Base-by-base conservation (phyloP, 1,140 invertebrate genomes). In the Aricia agestis region DNA sequence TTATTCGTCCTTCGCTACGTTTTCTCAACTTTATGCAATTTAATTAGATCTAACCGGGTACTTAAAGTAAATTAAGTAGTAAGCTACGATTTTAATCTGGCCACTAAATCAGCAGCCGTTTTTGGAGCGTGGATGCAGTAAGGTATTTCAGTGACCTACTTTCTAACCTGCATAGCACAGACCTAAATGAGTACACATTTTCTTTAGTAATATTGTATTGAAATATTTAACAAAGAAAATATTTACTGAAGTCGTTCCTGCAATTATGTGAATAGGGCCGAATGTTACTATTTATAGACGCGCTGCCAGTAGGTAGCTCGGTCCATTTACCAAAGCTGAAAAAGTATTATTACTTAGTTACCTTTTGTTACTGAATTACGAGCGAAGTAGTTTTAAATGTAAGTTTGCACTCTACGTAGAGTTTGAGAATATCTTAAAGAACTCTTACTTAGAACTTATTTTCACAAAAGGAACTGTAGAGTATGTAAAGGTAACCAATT, bases 71-170 rank as follows among this genome's bases (percentile, higher is more conserved):
- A 52, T 52, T 52, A 52, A 52, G 9, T 11, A 52, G 45, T 52
- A 52, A 52, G 10, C 13, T 52, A 52, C 45, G 45, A 52, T 52
- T 52, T 52, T 52, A 63, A 63, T 31, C 59, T 25, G 59, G 19
- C 17, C 6, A 25, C 6, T 71, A 74, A 74, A 73, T 75, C 73
- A 66, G 65, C 66, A 68, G 59, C 71, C 72, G 76, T 66, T 75
- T 76, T 71, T 67, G 74, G 76, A 76, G 72, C 72, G 74, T 77
- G 72, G 72, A 79, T 79, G 78, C 78, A 79, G 76, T 75, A 77
- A 78, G 70, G 74, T 75, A 79, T 81, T 73, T 79, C 74, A 77
- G 76, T 83, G 80, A 83, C 82, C 82, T 82, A 83, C 80, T 83
- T 83, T 80, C 73, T 78, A 78, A 82, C 77, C 82, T 82, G 81